Conservation (phyloP, 2,113 vertebrate species). For the Sula dactylatra region DNA sequence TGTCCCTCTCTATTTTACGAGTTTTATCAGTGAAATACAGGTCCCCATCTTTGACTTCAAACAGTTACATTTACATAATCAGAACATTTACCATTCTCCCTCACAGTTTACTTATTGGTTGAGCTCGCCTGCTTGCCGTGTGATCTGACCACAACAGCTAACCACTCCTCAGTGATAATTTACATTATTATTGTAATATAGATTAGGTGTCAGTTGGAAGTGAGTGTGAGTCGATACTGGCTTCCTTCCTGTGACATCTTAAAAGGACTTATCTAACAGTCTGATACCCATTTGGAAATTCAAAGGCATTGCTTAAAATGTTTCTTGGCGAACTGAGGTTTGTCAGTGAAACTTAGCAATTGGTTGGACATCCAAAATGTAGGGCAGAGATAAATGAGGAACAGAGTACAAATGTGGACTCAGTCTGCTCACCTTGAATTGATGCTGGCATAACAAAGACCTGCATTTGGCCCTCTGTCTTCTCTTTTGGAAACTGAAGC, state of each 20-base stretch:
- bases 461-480: background rate
- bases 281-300: background rate
- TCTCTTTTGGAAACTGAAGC: background rate
- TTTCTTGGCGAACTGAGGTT: background rate
- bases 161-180: conserved; percentile 30
- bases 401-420: background rate
- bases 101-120: background rate
- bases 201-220: conserved; percentile 42
- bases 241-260: conserved; percentile 12
- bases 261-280: conserved; percentile 13
- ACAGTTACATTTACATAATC: conserved; percentile 55
- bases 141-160: background rate
- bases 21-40: conserved; percentile 64
- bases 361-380: background rate
- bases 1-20: conserved; percentile 6
- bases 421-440: background rate
- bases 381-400: background rate
- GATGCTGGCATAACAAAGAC: background rate
- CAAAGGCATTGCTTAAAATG: background rate
- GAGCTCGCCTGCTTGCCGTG: conserved; percentile 4
- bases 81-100: conserved; percentile 19
- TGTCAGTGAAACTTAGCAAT: background rate
- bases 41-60: conserved; percentile 45
- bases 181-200: conserved; percentile 52
- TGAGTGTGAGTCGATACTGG: background rate